Conservation (phyloP, 2,888 invertebrate species). For the Sesia apiformis region DNA sequence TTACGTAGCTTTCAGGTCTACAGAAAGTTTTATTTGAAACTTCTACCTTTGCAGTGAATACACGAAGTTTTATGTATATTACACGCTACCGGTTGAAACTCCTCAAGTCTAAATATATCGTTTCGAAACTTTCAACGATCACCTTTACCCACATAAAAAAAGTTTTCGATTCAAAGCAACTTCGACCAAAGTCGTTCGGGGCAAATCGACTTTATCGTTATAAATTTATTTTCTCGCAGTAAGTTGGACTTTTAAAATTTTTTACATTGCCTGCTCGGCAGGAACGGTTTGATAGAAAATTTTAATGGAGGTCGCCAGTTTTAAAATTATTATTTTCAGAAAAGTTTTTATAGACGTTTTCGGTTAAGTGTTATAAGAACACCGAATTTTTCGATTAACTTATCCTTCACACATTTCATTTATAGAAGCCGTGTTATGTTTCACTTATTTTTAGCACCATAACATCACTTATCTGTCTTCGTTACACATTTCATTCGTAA, state of each 20-base stretch:
- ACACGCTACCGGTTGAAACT: background rate
- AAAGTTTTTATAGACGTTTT: too few relatives aligned
- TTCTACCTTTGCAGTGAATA: background rate
- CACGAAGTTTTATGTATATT: background rate
- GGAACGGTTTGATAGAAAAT: background rate
- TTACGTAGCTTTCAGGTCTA: background rate
- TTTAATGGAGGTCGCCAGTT: too few relatives aligned
- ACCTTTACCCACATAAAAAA: slow-evolving; percentile 14
- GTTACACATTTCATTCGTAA: too few relatives aligned
- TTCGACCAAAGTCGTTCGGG: slow-evolving; percentile 13
- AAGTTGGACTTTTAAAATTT: background rate
- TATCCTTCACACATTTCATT: too few relatives aligned
- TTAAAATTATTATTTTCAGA: too few relatives aligned
- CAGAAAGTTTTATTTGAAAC: background rate
- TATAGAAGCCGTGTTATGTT: too few relatives aligned
- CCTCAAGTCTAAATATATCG: slow-evolving; percentile 5
- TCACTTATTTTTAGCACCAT: too few relatives aligned
- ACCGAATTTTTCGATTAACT: too few relatives aligned
- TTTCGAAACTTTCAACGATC: slow-evolving; percentile 4
- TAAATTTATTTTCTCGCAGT: slow-evolving; percentile 17
- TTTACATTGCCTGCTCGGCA: background rate
- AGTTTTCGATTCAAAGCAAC: slow-evolving; percentile 13
- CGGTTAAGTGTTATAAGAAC: too few relatives aligned
- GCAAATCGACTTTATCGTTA: slow-evolving; percentile 21
- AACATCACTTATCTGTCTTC: too few relatives aligned